Evolutionary conservation across 2,797 vertebrate genomes (phyloP), one percentile per base, ranked within the genome.

Genomic region (Eurystomus glaucurus): DNA sequence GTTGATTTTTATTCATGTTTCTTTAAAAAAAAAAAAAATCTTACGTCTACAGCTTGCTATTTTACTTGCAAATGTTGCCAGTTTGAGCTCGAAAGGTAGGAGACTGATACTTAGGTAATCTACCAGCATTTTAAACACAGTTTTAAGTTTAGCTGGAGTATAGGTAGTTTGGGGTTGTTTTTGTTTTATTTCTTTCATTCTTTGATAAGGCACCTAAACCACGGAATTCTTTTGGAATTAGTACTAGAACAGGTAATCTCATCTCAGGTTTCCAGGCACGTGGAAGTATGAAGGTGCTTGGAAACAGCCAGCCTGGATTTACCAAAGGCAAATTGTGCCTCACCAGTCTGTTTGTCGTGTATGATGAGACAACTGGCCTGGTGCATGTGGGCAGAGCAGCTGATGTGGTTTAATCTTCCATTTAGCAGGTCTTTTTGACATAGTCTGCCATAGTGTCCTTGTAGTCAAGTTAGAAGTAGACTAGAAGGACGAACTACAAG

Each of bases 1-100:
- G 79, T 95, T 97, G 88, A 75, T 85, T 94, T 82, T 94, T 94
- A 78, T 71, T 90, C 29, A 23, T 83, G 8, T n/a, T 96, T 93
- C 41, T 80, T 93, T 4, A 9, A 60, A 81, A 45, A 70, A 74
- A 3, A n/a, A 16, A 54, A 76, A 71, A 79, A 33, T 55, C 23
- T 31, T 51, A 2, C 43, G 45, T 43, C 41, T 58, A 28, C 46
- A 78, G 46, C 51, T 50, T 85, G 29, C 41, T 90, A 16, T 80
- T 95, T 80, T 74, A 43, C 45, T 70, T 88, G 66, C 52, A 77
- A 83, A 35, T 41, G 21, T 80, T 57, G 35, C 41, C 37, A 46
- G 9, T 88, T 87, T 57, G 23, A 86, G 17, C 33, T 76, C 71
- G 46, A 55, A 82, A 46, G 25, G 10, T 25, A 72, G 33, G 23